Evolutionary conservation across 1,140 invertebrate species (phyloP).

Genomic region (Acromyrmex heyeri): DNA sequence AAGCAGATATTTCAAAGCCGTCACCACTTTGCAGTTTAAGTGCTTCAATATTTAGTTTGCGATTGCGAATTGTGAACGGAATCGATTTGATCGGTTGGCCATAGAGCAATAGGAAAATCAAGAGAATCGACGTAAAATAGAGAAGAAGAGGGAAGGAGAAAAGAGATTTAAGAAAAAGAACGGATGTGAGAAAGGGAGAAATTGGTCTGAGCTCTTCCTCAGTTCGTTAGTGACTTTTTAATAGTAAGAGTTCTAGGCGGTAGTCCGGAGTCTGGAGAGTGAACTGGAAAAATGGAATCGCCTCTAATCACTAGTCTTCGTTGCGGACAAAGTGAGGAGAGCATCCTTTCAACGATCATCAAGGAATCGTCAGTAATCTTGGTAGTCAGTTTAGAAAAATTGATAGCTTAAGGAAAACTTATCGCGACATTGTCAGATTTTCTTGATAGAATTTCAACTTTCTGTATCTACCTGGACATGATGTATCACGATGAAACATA

Average conservation of each 20-base stretch:
- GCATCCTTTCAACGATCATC: constrained; percentile 62
- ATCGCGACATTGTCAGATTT: background rate
- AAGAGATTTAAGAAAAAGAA: constrained; percentile 17
- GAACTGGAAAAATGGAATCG: constrained; percentile 78
- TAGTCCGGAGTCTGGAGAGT: constrained; percentile 39
- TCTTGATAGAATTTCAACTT: constrained; percentile 25
- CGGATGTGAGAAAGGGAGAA: constrained; percentile 54
- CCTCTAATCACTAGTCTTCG: constrained; percentile 79
- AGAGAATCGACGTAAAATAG: constrained; percentile 12
- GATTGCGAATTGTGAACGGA: constrained; percentile 64
- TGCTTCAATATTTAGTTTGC: constrained; percentile 70
- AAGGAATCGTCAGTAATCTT: constrained; percentile 38
- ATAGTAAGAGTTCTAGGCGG: constrained; percentile 75
- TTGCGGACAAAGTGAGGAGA: constrained; percentile 70
- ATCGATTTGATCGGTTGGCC: constrained; percentile 70
- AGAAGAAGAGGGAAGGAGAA: background rate
- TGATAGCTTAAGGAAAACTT: constrained; percentile 29
- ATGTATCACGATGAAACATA: background rate
- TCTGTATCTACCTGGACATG: background rate
- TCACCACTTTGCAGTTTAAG: constrained; percentile 56
- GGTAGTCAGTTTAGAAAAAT: constrained; percentile 1
- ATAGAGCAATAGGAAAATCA: constrained; percentile 41
- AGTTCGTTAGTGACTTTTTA: constrained; percentile 83
- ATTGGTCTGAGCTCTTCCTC: constrained; percentile 71
- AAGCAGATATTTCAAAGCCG: constrained; percentile 33